Evolutionary conservation across 2,888 invertebrate species (phyloP), one percentile per base, ranked within the genome.

Genomic region (Caenorhabditis auriculariae): DNA sequence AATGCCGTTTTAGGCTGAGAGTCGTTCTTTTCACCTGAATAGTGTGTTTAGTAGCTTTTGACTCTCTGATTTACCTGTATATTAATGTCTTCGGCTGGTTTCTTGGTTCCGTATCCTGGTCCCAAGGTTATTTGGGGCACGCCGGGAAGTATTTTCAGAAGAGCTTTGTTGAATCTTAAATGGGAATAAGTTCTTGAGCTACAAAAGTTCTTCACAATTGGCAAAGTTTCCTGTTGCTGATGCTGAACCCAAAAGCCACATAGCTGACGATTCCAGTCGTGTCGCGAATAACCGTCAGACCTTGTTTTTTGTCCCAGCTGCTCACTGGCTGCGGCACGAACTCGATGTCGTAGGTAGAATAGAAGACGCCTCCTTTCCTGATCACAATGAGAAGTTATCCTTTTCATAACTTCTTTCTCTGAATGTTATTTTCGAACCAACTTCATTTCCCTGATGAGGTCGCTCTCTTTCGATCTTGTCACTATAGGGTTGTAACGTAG

Each of bases 221-320:
- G 35, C 69, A 69, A 2, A 69, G 29, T 46, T 60, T 64, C 19
- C 59, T 37, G 28, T 72, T 69, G 44, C 53, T 68, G 46, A 54
- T 47, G 39, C 69, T 70, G 49, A 72, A 72, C 6, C 69, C 70
- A 28, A 66, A 72, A 1, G 67, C 69, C 4, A 69, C 66, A 41
- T 70, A 70, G 45, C 64, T 66, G 19, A 50, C 27, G 24, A 72
- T 69, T 23, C 70, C 72, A 23, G 58, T 62, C 0, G 66, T 63
- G 55, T 72, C 72, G 38, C 66, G 50, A 27, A 72, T 72, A 9
- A 69, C 67, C 1, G 64, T 69, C 9, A 65, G 44, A 19, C 53
- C 60, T 27, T 62, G 50, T 47, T 64, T 38, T 37, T 67, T 67
- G 43, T 68, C 56, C 67, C 69, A 68, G 12, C 54, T 55, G 42